These are phyloP conservation scores for Amyelois transitella DNA, from an alignment of 1,140 invertebrate genomes.

Conservation along the genomic window DNA sequence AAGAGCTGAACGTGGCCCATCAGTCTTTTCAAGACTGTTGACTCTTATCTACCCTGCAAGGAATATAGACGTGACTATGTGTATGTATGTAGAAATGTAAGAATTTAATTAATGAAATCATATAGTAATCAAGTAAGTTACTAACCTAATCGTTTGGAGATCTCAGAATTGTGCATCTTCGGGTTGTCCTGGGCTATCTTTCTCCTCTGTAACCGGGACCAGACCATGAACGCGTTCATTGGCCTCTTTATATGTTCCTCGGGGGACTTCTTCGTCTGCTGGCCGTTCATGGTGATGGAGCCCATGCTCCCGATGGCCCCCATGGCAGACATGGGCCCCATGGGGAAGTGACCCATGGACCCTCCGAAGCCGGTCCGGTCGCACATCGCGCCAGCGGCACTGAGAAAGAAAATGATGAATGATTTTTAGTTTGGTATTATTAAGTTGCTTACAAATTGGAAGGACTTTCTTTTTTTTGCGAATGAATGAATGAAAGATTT, in stretches of 20 bases:
- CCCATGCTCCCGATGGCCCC: constrained; percentile 64
- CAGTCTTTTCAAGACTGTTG: too few species aligned
- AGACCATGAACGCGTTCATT: constrained; percentile 94
- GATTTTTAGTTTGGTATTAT: too few species aligned
- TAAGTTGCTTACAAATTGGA: too few species aligned
- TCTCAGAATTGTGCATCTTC: constrained; percentile 99
- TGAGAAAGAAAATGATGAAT: constrained; percentile 21
- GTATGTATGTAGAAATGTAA: too few species aligned
- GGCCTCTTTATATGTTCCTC: constrained; percentile 87
- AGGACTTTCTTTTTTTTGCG: too few species aligned
- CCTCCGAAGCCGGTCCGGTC: constrained; percentile 58
- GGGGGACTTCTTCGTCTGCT: constrained; percentile 78
- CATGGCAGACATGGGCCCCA: constrained; percentile 66
- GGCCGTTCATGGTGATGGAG: constrained; percentile 55
- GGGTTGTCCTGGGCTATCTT: constrained; percentile 98
- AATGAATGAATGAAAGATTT: too few species aligned
- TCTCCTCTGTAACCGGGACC: constrained; percentile 88
- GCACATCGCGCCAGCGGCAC: constrained; percentile 74
- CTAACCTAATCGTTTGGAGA: constrained; percentile 94
- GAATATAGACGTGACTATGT: too few species aligned
- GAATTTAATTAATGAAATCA: constrained; percentile 11
- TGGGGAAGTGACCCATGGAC: constrained; percentile 62
- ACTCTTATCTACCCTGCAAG: too few species aligned
- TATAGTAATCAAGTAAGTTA: constrained; percentile 6
- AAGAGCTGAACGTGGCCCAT: too few species aligned